Percentiles rank a stretch among this genome's conserved stretches.
Conservation (phyloP, 2,888 invertebrate genomes). For the Melanostoma mellinum region DNA sequence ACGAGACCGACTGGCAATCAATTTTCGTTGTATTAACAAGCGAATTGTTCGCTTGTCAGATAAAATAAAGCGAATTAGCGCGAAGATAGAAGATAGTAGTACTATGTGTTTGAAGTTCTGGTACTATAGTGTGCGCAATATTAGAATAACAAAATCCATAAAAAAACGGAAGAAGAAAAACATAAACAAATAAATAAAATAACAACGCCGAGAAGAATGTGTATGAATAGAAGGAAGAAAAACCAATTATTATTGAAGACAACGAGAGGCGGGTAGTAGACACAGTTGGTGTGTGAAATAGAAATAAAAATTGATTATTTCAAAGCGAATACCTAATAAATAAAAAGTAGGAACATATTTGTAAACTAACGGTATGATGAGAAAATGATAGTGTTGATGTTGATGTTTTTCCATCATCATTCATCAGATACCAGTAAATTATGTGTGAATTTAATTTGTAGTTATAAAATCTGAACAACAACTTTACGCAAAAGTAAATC, state of each 20-base stretch:
- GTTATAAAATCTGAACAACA: no score
- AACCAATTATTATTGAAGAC: not conserved
- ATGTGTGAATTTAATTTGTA: no score
- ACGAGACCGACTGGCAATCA: constrained; percentile 26
- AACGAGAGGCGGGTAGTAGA: not conserved
- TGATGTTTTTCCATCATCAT: constrained; percentile 16
- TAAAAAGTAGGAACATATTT: constrained; percentile 20
- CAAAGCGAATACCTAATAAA: constrained; percentile 33
- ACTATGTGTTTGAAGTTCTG: constrained; percentile 9
- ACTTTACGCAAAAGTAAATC: no score
- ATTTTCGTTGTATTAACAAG: constrained; percentile 24
- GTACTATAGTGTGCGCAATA: no score
- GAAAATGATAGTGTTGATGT: constrained; percentile 29
- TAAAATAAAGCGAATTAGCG: constrained; percentile 21
- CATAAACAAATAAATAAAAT: constrained; percentile 14
- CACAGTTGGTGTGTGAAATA: constrained; percentile 16
- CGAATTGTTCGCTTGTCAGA: constrained; percentile 1
- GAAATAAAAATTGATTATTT: constrained; percentile 25
- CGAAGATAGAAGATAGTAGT: constrained; percentile 2
- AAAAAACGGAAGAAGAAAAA: not conserved
- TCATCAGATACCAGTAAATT: constrained; percentile 15
- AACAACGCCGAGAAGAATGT: not conserved
- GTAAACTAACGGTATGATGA: constrained; percentile 24
- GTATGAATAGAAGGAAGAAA: no score
- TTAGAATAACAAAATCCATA: not conserved